A percentile compares a stretch with the other conserved stretches of the same genome.
phyloP scores from a whole-genome alignment of 2,797 vertebrate species.

The Etheostoma nigrum region DNA sequence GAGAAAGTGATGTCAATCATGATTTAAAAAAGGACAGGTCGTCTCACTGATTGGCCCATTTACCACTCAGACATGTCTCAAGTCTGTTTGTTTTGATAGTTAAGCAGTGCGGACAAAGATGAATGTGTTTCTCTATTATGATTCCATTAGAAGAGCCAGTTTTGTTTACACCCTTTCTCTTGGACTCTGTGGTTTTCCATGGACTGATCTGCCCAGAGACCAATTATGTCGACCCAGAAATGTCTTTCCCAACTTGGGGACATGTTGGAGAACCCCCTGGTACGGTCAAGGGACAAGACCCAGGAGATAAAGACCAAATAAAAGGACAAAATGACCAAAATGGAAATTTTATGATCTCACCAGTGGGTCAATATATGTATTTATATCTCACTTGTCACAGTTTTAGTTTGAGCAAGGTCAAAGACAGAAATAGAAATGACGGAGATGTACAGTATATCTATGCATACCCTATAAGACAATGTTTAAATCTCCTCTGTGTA shows the following conservation, averaged over 20 bases:
- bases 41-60: constrained; percentile 58
- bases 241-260: constrained; percentile 22
- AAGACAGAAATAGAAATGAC: constrained; percentile 26
- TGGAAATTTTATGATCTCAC: constrained; percentile 40
- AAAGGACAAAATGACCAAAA: constrained; percentile 42
- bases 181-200: constrained; percentile 32
- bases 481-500: background rate
- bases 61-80: constrained; percentile 50
- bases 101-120: constrained; percentile 55
- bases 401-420: constrained; percentile 44
- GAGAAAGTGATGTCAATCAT: constrained; percentile 26
- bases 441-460: background rate
- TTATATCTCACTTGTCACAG: constrained; percentile 25
- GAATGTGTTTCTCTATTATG: constrained; percentile 67
- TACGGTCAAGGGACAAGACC: constrained; percentile 53
- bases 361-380: constrained; percentile 14
- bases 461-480: constrained; percentile 7
- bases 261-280: constrained; percentile 62
- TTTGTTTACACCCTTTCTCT: constrained; percentile 59
- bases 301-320: constrained; percentile 45
- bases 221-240: constrained; percentile 26
- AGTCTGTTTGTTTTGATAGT: constrained; percentile 68
- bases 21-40: constrained; percentile 47
- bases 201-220: constrained; percentile 19
- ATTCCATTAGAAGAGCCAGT: constrained; percentile 66